phyloP scores from a whole-genome alignment of 2,797 vertebrate species.

The Paramormyrops hopkinsi region DNA sequence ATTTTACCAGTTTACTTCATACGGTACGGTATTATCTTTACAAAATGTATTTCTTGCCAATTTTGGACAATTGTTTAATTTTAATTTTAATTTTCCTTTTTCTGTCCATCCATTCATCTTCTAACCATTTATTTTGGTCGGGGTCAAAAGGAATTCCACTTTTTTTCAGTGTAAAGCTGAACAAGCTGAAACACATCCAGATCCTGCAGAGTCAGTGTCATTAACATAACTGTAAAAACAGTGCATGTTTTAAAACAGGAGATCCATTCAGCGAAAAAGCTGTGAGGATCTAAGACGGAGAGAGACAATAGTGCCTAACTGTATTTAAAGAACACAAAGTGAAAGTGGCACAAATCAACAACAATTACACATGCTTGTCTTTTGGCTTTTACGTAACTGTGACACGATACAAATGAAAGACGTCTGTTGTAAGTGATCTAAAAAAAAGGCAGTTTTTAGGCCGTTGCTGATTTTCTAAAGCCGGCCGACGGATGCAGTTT shows the following conservation, averaged over 20 bases:
- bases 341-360: neutral
- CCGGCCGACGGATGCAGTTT: neutral
- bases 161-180: neutral
- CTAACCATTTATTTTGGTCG: neutral
- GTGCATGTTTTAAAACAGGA: neutral
- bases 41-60: neutral
- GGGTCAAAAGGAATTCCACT: neutral
- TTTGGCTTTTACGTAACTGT: constrained; percentile 6
- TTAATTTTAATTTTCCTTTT: neutral
- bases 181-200: neutral
- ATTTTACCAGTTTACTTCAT: neutral
- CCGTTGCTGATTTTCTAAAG: neutral
- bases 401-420: neutral
- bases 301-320: neutral
- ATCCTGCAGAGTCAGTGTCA: neutral
- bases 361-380: neutral
- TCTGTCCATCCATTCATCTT: neutral
- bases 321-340: neutral
- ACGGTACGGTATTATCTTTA: neutral
- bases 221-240: neutral
- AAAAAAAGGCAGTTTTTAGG: neutral
- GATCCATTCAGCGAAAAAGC: neutral
- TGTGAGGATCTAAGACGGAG: neutral
- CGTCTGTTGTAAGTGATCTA: neutral
- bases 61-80: neutral